phyloP scores from a whole-genome alignment of 2,113 vertebrate species.

The Aythya baeri region DNA sequence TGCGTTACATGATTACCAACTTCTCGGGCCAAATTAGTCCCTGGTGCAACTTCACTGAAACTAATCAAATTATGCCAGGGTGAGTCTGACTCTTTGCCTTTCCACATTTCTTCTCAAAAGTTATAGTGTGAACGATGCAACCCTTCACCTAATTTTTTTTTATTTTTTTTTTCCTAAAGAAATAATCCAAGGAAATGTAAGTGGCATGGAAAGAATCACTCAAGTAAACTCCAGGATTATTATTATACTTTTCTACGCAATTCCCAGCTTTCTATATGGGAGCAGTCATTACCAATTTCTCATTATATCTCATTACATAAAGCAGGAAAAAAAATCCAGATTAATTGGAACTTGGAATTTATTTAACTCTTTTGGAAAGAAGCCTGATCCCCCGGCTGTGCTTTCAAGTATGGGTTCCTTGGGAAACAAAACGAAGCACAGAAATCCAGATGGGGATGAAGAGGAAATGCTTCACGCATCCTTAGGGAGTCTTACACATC shows the following conservation, averaged over 20 bases:
- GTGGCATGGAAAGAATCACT: not conserved
- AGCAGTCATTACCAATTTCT: not conserved
- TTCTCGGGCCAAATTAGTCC: slow-evolving; percentile 42
- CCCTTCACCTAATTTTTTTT: not conserved
- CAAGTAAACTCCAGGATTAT: not conserved
- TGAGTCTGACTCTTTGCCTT: not conserved
- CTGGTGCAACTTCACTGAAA: not conserved
- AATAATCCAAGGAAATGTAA: not conserved
- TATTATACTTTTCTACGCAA: not conserved
- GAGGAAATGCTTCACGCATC: not conserved
- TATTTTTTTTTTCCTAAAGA: not conserved
- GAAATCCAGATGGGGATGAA: slow-evolving; percentile 23
- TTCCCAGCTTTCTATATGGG: not conserved
- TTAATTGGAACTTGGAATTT: not conserved
- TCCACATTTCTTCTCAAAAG: not conserved
- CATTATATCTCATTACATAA: not conserved
- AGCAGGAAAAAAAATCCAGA: not conserved
- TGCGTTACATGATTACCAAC: slow-evolving; percentile 45
- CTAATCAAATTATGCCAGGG: not conserved
- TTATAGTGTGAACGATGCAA: not conserved
- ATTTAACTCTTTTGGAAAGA: slow-evolving; percentile 1
- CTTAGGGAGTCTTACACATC: not conserved
- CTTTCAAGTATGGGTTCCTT: not conserved
- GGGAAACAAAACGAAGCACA: not conserved
- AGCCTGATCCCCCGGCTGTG: not conserved